Evolutionary conservation across 92 coral and sea anemone genomes (phyloP).

Genomic region (Galaxea fascicularis): DNA sequence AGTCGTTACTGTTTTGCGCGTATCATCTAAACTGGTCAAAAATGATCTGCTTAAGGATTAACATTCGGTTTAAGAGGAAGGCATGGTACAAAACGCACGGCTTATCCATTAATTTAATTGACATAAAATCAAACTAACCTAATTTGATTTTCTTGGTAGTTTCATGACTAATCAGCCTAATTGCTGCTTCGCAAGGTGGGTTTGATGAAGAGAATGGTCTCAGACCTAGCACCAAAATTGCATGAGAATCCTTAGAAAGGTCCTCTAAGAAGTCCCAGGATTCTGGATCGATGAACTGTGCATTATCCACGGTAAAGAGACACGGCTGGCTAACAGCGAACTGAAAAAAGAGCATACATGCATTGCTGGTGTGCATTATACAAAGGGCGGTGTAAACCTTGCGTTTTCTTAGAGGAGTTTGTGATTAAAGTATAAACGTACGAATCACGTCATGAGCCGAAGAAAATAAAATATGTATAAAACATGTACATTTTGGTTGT

Average conservation of each 20-base stretch:
- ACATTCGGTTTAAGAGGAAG: too few relatives aligned
- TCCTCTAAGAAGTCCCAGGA: slow-evolving; percentile 98
- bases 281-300: slow-evolving; percentile 93
- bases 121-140: slow-evolving; percentile 56
- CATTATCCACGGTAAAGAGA: slow-evolving; percentile 91
- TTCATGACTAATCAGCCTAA: slow-evolving; percentile 69
- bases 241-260: slow-evolving; percentile 94
- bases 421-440: too few relatives aligned
- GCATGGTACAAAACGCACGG: too few relatives aligned
- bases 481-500: too few relatives aligned
- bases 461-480: too few relatives aligned
- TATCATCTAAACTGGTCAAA: too few relatives aligned
- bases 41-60: too few relatives aligned
- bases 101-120: too few relatives aligned
- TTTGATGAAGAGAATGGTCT: slow-evolving; percentile 94
- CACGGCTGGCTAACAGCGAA: slow-evolving; percentile 94
- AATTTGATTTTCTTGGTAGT: slow-evolving; percentile 75
- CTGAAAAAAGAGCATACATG: slow-evolving; percentile 39
- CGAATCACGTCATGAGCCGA: too few relatives aligned
- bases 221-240: slow-evolving; percentile 85
- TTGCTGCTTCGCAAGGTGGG: slow-evolving; percentile 87
- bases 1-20: too few relatives aligned
- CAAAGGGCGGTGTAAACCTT: too few relatives aligned
- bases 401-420: too few relatives aligned
- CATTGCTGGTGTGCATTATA: background rate